Conservation (phyloP, 2,797 vertebrate species). For the Vespertilio murinus region DNA sequence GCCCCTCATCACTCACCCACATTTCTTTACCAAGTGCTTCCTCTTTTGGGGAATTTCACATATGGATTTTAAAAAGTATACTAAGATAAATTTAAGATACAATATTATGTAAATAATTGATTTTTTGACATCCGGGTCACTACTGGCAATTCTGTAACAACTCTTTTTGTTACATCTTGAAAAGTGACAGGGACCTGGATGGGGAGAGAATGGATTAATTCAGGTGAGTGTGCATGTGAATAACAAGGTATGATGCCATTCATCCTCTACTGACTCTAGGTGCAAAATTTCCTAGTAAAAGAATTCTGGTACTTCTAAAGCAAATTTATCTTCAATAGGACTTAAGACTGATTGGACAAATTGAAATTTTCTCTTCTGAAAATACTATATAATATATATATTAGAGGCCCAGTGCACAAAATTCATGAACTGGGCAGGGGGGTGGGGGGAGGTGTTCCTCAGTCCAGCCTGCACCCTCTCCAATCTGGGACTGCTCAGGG, state of each 20-base stretch:
- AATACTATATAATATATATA: background rate
- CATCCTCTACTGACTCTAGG: background rate
- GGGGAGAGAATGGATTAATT: background rate
- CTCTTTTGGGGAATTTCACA: background rate
- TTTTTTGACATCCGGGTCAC: background rate
- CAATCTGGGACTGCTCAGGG: no score
- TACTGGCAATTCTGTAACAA: background rate
- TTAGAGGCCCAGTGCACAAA: no score
- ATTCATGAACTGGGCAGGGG: no score
- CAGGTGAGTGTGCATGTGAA: rapidly evolving
- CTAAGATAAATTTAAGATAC: slow-evolving; percentile 20
- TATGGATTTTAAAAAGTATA: background rate
- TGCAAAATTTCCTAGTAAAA: background rate
- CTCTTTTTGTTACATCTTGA: background rate
- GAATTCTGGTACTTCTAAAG: background rate
- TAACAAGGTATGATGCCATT: background rate
- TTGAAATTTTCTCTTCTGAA: background rate
- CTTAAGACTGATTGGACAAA: background rate
- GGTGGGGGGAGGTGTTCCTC: no score
- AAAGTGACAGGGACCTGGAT: background rate
- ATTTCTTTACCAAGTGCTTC: background rate
- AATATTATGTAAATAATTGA: background rate
- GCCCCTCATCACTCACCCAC: background rate
- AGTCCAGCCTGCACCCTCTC: no score
- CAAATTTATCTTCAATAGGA: slow-evolving; percentile 17